Percentiles rank a stretch among this genome's conserved stretches.
Evolutionary conservation across 64 coral and sea anemone genomes (phyloP).

Genomic region (Stylophora pistillata): DNA sequence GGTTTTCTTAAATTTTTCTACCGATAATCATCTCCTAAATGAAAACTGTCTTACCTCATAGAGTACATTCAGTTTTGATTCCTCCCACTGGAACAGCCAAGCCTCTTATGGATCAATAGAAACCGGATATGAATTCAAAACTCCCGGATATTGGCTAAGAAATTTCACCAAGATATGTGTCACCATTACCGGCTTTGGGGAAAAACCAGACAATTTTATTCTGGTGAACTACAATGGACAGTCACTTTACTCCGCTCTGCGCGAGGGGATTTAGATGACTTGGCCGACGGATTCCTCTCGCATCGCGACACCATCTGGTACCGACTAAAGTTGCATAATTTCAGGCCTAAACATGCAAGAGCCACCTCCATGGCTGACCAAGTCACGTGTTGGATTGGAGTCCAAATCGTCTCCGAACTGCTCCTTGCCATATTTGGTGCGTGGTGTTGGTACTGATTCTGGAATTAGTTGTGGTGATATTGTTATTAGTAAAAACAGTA

Average conservation of each 20-base stretch:
- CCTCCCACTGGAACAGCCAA: not conserved
- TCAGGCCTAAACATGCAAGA: not conserved
- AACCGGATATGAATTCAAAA: not conserved
- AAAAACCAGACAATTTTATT: not conserved
- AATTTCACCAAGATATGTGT: constrained; percentile 1
- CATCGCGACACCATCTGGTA: not conserved
- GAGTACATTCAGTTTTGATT: not conserved
- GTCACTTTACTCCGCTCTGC: not conserved
- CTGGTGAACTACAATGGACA: not conserved
- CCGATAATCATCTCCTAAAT: too few relatives aligned
- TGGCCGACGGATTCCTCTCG: not conserved
- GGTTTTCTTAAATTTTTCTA: too few relatives aligned
- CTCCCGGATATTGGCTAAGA: not conserved
- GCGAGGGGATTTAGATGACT: not conserved
- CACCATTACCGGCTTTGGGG: not conserved
- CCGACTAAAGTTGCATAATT: not conserved
- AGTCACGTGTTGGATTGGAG: not conserved
- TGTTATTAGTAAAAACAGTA: not conserved
- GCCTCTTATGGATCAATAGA: not conserved
- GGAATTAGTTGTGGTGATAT: not conserved
- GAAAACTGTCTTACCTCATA: not conserved
- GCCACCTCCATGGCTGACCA: not conserved
- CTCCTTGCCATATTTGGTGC: not conserved
- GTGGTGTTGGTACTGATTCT: not conserved
- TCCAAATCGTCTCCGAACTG: not conserved